Evolutionary conservation across 2,888 invertebrate genomes (phyloP).

Genomic region (Diaprepes abbreviatus): DNA sequence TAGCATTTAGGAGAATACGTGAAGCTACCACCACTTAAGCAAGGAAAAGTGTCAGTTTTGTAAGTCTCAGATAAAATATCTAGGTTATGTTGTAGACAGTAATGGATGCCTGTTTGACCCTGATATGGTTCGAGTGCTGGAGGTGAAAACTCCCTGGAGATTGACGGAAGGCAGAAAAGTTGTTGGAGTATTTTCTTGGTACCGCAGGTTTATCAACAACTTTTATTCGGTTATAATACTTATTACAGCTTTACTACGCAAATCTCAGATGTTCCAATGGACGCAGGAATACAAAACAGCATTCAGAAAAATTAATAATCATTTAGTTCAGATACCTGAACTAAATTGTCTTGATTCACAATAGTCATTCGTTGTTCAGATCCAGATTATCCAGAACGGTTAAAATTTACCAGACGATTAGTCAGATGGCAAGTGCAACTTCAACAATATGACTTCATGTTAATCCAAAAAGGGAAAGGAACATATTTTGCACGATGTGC

Average conservation of each 20-base stretch:
- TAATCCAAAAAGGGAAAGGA: too few species aligned
- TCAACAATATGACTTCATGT: too few species aligned
- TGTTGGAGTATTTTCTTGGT: conserved; percentile 2
- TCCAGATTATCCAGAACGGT: neutral
- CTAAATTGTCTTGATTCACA: neutral
- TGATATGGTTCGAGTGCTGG: neutral
- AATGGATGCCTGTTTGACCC: neutral
- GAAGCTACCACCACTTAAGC: neutral
- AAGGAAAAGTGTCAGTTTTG: neutral
- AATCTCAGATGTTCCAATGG: neutral
- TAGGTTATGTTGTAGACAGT: neutral
- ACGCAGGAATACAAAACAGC: neutral
- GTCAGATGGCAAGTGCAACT: too few species aligned
- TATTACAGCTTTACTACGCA: neutral
- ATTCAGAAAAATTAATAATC: neutral
- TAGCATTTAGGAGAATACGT: too few species aligned
- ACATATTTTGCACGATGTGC: neutral
- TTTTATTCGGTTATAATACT: neutral
- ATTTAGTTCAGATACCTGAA: neutral
- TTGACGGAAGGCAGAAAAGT: neutral
- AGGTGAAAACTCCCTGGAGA: too few species aligned
- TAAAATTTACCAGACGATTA: too few species aligned
- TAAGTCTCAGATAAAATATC: neutral
- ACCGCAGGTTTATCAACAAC: too few species aligned
- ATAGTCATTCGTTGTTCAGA: neutral